phyloP scores from a whole-genome alignment of 1,140 invertebrate species.

The Cotesia glomerata region DNA sequence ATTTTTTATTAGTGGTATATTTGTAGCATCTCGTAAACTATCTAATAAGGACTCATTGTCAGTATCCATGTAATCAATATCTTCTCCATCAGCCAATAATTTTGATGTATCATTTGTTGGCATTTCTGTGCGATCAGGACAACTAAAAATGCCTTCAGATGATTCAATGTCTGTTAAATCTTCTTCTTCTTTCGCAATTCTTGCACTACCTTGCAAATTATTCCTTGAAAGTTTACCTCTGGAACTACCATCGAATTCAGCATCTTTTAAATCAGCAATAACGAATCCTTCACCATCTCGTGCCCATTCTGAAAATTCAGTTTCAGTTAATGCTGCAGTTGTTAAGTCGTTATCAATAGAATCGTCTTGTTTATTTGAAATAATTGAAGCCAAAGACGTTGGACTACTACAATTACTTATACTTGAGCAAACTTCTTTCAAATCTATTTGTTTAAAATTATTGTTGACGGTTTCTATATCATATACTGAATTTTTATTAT shows the following conservation, averaged over 20 bases:
- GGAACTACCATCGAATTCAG: slow-evolving; percentile 68
- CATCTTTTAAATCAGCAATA: slow-evolving; percentile 75
- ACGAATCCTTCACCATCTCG: slow-evolving; percentile 72
- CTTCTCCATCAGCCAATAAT: slow-evolving; percentile 57
- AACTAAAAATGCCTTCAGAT: slow-evolving; percentile 44
- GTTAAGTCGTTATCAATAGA: slow-evolving; percentile 68
- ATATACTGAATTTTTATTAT: background rate
- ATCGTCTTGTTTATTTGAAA: slow-evolving; percentile 58
- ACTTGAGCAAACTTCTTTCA: slow-evolving; percentile 47
- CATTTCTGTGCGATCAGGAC: slow-evolving; percentile 50
- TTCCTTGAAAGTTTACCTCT: slow-evolving; percentile 48
- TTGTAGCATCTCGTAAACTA: slow-evolving; percentile 63
- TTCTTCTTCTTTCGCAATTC: slow-evolving; percentile 56
- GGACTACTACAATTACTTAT: slow-evolving; percentile 63
- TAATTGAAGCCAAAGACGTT: slow-evolving; percentile 49
- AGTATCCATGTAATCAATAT: slow-evolving; percentile 80
- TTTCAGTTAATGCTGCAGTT: slow-evolving; percentile 77
- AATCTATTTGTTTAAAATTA: slow-evolving; percentile 48
- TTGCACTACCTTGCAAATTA: slow-evolving; percentile 29
- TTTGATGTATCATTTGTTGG: slow-evolving; percentile 54
- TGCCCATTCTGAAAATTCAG: slow-evolving; percentile 85
- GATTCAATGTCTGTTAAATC: slow-evolving; percentile 47
- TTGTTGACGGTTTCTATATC: slow-evolving; percentile 51
- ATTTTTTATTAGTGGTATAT: slow-evolving; percentile 65
- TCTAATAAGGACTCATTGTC: slow-evolving; percentile 69